These are phyloP conservation scores for Actenoides lindsayi DNA, from an alignment of 2,113 vertebrate species.

Conservation along the genomic window DNA sequence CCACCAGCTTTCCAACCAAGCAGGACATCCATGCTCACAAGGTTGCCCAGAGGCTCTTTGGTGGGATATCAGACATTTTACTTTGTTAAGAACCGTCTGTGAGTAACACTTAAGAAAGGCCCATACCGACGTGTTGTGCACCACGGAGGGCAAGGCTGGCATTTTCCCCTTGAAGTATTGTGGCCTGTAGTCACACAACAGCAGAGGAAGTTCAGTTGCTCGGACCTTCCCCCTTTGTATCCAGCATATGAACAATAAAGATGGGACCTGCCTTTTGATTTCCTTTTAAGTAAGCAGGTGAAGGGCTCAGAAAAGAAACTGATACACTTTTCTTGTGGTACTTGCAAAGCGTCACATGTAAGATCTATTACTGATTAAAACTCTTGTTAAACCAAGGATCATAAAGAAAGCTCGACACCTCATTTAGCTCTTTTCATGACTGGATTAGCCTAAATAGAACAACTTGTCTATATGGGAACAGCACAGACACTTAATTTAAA, in stretches of 20 bases:
- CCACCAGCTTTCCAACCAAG: neutral
- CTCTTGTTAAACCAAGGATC: constrained; percentile 64
- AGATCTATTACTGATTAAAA: constrained; percentile 76
- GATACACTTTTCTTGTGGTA: neutral
- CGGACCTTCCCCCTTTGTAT: neutral
- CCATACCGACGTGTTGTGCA: neutral
- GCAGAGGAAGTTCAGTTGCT: neutral
- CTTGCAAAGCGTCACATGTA: neutral
- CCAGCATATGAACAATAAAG: neutral
- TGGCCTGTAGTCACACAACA: neutral
- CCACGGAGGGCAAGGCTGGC: neutral
- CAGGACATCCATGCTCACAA: neutral
- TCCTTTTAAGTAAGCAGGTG: constrained; percentile 48
- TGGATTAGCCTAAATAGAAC: constrained; percentile 55
- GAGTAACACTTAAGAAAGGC: neutral
- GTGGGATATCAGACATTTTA: neutral
- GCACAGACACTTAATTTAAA: neutral
- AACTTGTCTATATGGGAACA: neutral
- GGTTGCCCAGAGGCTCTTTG: neutral
- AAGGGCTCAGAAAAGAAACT: constrained; percentile 27
- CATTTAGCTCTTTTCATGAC: constrained; percentile 63
- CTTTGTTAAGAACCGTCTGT: neutral
- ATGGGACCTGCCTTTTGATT: constrained; percentile 51
- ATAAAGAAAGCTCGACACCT: constrained; percentile 61
- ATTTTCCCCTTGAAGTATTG: neutral